Evolutionary conservation across 2,797 vertebrate genomes (phyloP).

Genomic region (Typhlichthys eigenmanni): DNA sequence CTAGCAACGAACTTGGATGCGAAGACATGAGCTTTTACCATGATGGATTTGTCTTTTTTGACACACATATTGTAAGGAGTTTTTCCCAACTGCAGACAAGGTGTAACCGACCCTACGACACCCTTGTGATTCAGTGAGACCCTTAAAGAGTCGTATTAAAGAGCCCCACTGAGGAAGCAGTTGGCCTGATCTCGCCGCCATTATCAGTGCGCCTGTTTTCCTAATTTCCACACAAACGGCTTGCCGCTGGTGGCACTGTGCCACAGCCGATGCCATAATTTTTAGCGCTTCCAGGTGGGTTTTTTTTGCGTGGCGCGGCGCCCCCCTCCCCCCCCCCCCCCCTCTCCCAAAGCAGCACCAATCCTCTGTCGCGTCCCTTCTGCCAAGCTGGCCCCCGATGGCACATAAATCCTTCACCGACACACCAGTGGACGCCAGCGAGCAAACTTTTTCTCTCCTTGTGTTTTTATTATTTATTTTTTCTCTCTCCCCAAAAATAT

Average conservation of each 20-base stretch:
- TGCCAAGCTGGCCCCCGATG: constrained; percentile 59
- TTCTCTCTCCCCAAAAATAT: too few relatives aligned
- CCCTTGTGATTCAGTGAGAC: constrained; percentile 9
- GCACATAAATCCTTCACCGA: constrained; percentile 63
- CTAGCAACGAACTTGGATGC: constrained; percentile 19
- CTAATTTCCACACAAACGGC: constrained; percentile 55
- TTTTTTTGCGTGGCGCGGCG: constrained; percentile 65
- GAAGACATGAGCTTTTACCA: constrained; percentile 28
- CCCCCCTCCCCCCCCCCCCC: constrained; percentile 39
- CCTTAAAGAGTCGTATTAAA: neutral
- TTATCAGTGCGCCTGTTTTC: constrained; percentile 46
- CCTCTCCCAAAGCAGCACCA: constrained; percentile 30
- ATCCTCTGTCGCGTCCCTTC: constrained; percentile 55
- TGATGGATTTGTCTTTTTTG: constrained; percentile 23
- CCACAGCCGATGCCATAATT: constrained; percentile 55
- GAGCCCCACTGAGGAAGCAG: constrained; percentile 14
- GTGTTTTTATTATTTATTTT: constrained; percentile 20
- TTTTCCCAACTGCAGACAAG: constrained; percentile 7
- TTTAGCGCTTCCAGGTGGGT: constrained; percentile 68
- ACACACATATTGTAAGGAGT: neutral
- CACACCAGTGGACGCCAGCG: constrained; percentile 19
- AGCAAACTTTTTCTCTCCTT: constrained; percentile 47
- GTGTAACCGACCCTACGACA: constrained; percentile 9
- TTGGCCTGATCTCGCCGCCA: constrained; percentile 27
- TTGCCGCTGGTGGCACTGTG: constrained; percentile 34